Evolutionary conservation across 2,888 invertebrate species (phyloP), one percentile per base, ranked within the genome.

Genomic region (Octonoba sinensis): DNA sequence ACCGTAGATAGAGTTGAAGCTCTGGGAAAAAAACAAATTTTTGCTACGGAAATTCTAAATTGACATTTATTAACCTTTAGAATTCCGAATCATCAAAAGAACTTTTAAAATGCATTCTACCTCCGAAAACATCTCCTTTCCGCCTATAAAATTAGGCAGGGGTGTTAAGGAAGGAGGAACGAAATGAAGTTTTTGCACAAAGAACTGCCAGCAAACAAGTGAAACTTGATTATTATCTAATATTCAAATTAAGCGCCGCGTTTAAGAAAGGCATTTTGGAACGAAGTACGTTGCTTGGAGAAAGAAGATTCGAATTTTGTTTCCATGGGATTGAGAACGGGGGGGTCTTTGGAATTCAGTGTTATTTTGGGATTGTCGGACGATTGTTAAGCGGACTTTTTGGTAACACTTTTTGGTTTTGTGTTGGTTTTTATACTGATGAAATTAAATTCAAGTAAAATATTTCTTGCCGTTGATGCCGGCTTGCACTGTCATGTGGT

Each of bases 11-110:
- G 36, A 36, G 36, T 11, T 36, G 36, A 36, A 20, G 57, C 12
- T 20, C 18, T 15, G 12, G 13, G 27, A 15, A n/a, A n/a, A n/a
- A 62, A 44, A 62, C 18, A 18, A 62, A 18, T n/a, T n/a, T 36
- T 36, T 20, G 44, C 54, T 46, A 67, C 51, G 73, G 60, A 73
- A 69, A 51, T 81, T 62, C 57, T 67, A 73, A 79, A 73, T 81
- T 81, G 79, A 81, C 79, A 81, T 81, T 81, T 81, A 81, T 81
- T 81, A 81, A 81, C 79, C 79, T 81, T 62, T 81, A 73, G 79
- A 81, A 81, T 73, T 64, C 60, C 56, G 54, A 24, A 51, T 66
- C 60, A 49, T 47, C 36, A 65, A 49, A 64, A 67, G 51, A 62
- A 71, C 49, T 69, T 69, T 64, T 65, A 72, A 62, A 62, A 51